A percentile compares a stretch with the other conserved stretches of the same genome.
Conservation (phyloP, 2,797 vertebrate genomes). For the Arnoldichthys spilopterus region DNA sequence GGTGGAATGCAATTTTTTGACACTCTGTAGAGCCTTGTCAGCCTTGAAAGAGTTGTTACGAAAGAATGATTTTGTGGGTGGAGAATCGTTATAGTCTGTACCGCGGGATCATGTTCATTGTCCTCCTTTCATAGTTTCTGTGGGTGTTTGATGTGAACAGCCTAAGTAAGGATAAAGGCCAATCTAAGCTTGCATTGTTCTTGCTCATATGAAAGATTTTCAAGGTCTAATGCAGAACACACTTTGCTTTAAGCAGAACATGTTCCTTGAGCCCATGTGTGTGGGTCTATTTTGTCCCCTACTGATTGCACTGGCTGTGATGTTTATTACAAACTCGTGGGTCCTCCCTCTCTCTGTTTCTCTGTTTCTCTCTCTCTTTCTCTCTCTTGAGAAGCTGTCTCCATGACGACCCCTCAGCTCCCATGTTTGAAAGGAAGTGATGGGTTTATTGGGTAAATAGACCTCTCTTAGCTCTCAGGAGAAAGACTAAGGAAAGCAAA, state of each 20-base stretch:
- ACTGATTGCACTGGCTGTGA: constrained; percentile 34
- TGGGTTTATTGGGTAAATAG: constrained; percentile 58
- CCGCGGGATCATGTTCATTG: constrained; percentile 18
- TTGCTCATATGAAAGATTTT: constrained; percentile 24
- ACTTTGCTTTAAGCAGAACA: constrained; percentile 31
- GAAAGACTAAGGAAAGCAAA: constrained; percentile 40
- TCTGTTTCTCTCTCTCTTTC: constrained; percentile 21
- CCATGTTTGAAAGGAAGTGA: constrained; percentile 55
- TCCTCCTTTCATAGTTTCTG: constrained; percentile 13
- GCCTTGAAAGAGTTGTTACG: background rate
- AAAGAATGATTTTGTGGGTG: background rate
- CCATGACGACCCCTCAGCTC: constrained; percentile 57
- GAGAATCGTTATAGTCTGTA: background rate
- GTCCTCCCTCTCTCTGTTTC: constrained; percentile 16
- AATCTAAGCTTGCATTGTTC: constrained; percentile 42
- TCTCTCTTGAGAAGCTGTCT: constrained; percentile 43
- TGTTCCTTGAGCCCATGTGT: background rate
- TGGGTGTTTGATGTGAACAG: constrained; percentile 17
- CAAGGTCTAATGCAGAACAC: constrained; percentile 39
- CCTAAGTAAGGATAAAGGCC: constrained; percentile 2
- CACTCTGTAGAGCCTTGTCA: background rate
- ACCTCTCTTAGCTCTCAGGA: constrained; percentile 43
- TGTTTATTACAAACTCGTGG: constrained; percentile 45
- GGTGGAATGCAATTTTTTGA: background rate
- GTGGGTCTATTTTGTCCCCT: constrained; percentile 20